Base-by-base conservation (phyloP, 2,113 vertebrate genomes). In the Callaeas wilsoni region DNA sequence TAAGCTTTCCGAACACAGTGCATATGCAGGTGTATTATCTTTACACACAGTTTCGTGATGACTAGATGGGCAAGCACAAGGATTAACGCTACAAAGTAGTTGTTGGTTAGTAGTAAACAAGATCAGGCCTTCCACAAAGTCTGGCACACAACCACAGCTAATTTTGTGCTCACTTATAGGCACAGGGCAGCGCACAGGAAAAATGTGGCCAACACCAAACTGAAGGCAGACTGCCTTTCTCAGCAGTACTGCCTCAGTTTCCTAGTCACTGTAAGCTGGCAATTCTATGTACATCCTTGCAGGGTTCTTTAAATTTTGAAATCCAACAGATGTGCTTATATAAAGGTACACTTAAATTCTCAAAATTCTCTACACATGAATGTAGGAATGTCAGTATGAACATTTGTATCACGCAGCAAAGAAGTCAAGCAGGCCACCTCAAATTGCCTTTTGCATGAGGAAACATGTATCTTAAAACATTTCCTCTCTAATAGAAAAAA, bases 121-220 rank as follows among this genome's bases (percentile, higher is more conserved):
- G 12, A 67, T 27, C 41, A 41, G 59, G 10, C n/a, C 20, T 62
- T 80, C 55, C 71, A 47, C 19, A 23, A 64, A 50, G 20, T 46
- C 12, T 44, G 35, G 47, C 39, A 59, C 42, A 67, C 16, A 46
- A 46, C 11, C 37, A 78, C 39, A 47, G n/a, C 19, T 50, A 16
- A 46, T 65, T 77, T 25, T 60, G 32, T 65, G 33, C 42, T 87
- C 47, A n/a, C 27, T 7, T 7, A 44, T 0, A 37, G 60, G 14
- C 35, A 53, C 29, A 53, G n/a, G 37, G 39, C 37, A 80, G 25
- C 1, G 8, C 25, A 83, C 18, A 77, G 49, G 17, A 19, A 80
- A 86, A 57, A 33, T 0, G 12, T 10, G 16, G 26, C 16, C 39
- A 55, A 39, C 16, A 46, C 18, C 3, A 2, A 47, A 67, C 0